These are phyloP conservation scores for Furnarius figulus DNA, from an alignment of 2,113 vertebrate genomes.

Conservation along the genomic window DNA sequence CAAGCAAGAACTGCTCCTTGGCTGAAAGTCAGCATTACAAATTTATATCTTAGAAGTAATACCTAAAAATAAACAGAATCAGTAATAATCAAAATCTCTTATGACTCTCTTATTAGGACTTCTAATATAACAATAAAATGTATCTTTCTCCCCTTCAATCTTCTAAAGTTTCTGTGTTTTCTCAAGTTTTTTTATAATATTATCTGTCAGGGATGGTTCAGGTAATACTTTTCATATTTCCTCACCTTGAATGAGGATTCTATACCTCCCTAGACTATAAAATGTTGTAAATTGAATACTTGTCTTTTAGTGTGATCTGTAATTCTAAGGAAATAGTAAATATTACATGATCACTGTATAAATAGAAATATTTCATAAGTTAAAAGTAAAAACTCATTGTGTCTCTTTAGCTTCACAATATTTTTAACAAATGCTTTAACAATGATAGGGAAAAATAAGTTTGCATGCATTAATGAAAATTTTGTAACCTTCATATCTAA, in stretches of 20 bases:
- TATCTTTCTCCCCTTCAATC: background rate
- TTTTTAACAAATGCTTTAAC: background rate
- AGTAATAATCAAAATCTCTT: background rate
- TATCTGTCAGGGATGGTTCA: background rate
- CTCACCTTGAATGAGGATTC: background rate
- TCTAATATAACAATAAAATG: background rate
- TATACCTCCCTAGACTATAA: background rate
- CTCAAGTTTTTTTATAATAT: background rate
- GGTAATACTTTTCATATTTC: background rate
- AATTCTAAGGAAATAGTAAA: background rate
- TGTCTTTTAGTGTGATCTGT: background rate
- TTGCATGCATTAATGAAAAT: background rate
- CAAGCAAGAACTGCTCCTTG: background rate
- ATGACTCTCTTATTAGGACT: background rate
- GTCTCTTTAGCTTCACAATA: background rate
- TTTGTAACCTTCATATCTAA: accelerated
- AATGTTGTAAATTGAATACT: background rate
- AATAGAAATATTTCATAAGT: background rate
- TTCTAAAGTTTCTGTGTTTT: background rate
- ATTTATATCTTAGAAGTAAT: background rate
- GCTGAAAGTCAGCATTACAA: background rate
- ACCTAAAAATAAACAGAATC: background rate
- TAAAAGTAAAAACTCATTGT: background rate
- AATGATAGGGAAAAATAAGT: background rate
- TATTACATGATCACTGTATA: background rate